Conservation (phyloP, 2,888 invertebrate species). For the Eupelmus urozonus region DNA sequence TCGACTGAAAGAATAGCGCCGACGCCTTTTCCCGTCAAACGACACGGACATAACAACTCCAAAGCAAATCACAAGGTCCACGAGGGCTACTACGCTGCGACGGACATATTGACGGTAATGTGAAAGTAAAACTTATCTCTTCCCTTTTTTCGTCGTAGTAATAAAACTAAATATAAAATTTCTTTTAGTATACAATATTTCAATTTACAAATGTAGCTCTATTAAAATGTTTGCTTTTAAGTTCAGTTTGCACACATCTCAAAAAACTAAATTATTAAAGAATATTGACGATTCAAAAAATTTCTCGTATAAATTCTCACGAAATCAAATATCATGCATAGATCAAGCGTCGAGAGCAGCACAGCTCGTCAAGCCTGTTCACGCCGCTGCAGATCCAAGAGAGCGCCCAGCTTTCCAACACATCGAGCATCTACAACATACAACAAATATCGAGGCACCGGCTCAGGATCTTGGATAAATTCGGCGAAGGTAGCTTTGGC, state of each 20-base stretch:
- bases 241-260: too few relatives aligned
- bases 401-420: conserved; percentile 68
- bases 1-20: conserved; percentile 63
- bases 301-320: too few relatives aligned
- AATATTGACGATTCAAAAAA: too few relatives aligned
- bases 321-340: conserved; percentile 67
- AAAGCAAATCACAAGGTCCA: conserved; percentile 71
- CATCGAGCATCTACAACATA: conserved; percentile 70
- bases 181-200: too few relatives aligned
- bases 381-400: conserved; percentile 88
- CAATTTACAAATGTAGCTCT: neutral
- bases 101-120: conserved; percentile 85
- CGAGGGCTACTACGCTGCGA: conserved; percentile 88
- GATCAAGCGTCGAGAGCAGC: conserved; percentile 83
- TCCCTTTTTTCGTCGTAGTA: neutral
- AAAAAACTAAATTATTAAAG: too few relatives aligned
- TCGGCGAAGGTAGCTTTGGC: conserved; percentile 93
- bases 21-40: conserved; percentile 69
- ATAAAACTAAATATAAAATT: too few relatives aligned
- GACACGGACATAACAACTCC: conserved; percentile 65
- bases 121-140: conserved; percentile 56
- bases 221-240: neutral
- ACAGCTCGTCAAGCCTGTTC: conserved; percentile 84
- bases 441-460: conserved; percentile 86
- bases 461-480: conserved; percentile 89